phyloP scores from a whole-genome alignment of 2,888 invertebrate species.

The Pseudanteris insignis region DNA sequence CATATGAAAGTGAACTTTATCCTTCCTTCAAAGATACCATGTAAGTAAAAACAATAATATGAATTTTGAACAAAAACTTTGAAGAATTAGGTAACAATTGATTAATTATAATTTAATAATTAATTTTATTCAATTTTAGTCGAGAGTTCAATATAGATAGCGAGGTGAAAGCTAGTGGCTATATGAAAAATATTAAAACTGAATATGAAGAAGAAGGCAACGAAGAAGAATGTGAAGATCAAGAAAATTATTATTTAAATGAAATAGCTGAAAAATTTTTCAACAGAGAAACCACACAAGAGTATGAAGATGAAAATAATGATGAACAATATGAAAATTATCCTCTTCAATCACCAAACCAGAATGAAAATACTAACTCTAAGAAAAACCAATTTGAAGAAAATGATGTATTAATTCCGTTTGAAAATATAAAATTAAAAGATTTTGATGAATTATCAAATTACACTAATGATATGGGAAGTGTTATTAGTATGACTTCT shows the following conservation, averaged over 20 bases:
- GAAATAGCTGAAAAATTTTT: slow-evolving; percentile 25
- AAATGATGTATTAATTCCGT: slow-evolving; percentile 36
- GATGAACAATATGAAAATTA: not conserved
- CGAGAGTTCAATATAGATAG: slow-evolving; percentile 85
- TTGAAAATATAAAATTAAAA: slow-evolving; percentile 13
- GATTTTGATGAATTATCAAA: slow-evolving; percentile 37
- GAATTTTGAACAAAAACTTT: not conserved
- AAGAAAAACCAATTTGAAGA: slow-evolving; percentile 21
- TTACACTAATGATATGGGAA: slow-evolving; percentile 51
- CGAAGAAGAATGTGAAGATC: slow-evolving; percentile 57
- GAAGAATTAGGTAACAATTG: no score
- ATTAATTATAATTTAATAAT: no score
- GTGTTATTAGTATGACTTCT: slow-evolving; percentile 71
- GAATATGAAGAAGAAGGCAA: slow-evolving; percentile 57
- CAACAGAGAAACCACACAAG: not conserved
- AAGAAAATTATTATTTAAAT: slow-evolving; percentile 56
- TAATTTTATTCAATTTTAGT: slow-evolving; percentile 66
- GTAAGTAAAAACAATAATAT: slow-evolving; percentile 60
- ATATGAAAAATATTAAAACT: slow-evolving; percentile 78
- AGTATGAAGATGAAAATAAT: not conserved
- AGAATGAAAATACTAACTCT: not conserved
- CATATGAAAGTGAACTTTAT: slow-evolving; percentile 84
- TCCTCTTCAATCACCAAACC: not conserved
- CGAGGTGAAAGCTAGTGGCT: slow-evolving; percentile 88
- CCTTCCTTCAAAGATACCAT: slow-evolving; percentile 78